Evolutionary conservation across 2,797 vertebrate species (phyloP).

Genomic region (Erpetoichthys calabaricus): DNA sequence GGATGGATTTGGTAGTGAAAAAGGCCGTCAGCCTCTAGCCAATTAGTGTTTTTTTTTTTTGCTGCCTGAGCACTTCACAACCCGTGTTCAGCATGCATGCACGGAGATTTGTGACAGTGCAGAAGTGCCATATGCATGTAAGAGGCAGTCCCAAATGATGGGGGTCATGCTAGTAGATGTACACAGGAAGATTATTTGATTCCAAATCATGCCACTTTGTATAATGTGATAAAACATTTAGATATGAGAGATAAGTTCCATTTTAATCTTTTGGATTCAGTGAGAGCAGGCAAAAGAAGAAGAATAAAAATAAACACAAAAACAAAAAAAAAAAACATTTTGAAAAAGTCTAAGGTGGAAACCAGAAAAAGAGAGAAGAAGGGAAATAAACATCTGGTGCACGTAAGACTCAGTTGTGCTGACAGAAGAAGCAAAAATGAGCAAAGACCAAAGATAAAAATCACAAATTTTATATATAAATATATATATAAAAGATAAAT

Average conservation of each 20-base stretch:
- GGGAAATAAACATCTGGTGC: conserved; percentile 33
- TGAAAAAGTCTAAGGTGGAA: conserved; percentile 23
- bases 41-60: too few species aligned
- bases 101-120: conserved; percentile 34
- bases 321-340: conserved; percentile 16
- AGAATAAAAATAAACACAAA: conserved; percentile 30
- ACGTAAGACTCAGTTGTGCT: conserved; percentile 4
- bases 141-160: conserved; percentile 83
- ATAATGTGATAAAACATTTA: conserved; percentile 99
- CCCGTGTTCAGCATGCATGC: conserved; percentile 33
- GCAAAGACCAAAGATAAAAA: conserved; percentile 36
- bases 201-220: conserved; percentile 98
- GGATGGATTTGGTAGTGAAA: too few species aligned
- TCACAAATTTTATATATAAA: conserved; percentile 26
- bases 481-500: conserved; percentile 14
- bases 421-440: conserved; percentile 37
- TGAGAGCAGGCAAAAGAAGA: conserved; percentile 41
- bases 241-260: conserved; percentile 99
- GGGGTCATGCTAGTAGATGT: conserved; percentile 99
- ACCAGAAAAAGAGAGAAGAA: conserved; percentile 11
- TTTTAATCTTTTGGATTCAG: conserved; percentile 54
- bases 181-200: conserved; percentile 99
- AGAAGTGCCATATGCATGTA: conserved; percentile 69
- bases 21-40: too few species aligned
- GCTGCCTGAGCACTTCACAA: too few species aligned